Percentiles rank a stretch among this genome's conserved stretches.
Conservation (phyloP, 2,888 invertebrate species). For the Apeira syringaria region DNA sequence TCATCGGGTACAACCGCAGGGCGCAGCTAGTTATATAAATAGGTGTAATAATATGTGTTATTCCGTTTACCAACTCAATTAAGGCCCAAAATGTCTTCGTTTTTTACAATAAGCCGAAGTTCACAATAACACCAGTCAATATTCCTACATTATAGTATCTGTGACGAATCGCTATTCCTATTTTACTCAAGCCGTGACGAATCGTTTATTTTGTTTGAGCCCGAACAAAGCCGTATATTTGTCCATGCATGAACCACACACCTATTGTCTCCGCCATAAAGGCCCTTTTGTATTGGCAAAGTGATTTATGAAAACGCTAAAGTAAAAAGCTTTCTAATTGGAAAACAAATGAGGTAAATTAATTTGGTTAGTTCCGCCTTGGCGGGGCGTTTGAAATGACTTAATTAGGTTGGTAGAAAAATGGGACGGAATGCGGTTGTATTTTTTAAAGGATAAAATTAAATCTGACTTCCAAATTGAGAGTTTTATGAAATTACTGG, state of each 20-base stretch:
- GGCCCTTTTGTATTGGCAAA: conserved; percentile 23
- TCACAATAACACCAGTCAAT: conserved; percentile 11
- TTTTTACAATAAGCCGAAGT: conserved; percentile 1
- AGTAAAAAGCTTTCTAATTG: conserved; percentile 32
- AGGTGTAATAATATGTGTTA: too few species aligned
- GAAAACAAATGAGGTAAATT: conserved; percentile 34
- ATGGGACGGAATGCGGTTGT: conserved; percentile 11
- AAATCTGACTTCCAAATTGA: background rate
- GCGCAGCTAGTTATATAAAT: too few species aligned
- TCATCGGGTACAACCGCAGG: too few species aligned
- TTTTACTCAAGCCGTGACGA: conserved; percentile 46
- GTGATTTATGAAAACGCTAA: conserved; percentile 27
- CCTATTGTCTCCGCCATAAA: conserved; percentile 26
- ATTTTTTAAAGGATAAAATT: conserved; percentile 2
- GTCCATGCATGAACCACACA: conserved; percentile 23
- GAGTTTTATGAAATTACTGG: too few species aligned
- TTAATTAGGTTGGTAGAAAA: conserved; percentile 27
- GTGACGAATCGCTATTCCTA: conserved; percentile 58
- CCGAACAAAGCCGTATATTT: conserved; percentile 28
- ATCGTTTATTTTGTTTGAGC: conserved; percentile 45
- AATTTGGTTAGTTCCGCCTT: conserved; percentile 31
- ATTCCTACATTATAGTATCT: conserved; percentile 32
- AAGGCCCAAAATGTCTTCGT: too few species aligned
- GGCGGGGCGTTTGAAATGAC: conserved; percentile 26
- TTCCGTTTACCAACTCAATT: too few species aligned